These are phyloP conservation scores for Crotalus tigris DNA, from an alignment of 2,113 vertebrate species.

Conservation along the genomic window DNA sequence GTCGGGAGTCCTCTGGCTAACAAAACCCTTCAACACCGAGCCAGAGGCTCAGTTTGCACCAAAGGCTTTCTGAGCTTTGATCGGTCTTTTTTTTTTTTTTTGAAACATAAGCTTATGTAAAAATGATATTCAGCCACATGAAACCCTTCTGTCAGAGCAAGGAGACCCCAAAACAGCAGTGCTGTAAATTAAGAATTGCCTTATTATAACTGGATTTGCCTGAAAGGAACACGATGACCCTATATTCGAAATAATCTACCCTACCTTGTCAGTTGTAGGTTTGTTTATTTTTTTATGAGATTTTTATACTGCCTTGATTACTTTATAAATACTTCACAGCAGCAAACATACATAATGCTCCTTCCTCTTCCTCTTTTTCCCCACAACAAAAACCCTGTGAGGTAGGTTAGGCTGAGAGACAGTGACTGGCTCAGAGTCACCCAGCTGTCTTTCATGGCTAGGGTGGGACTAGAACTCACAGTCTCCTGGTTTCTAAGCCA, in stretches of 20 bases:
- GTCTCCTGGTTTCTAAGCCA: neutral
- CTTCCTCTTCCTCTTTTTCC: neutral
- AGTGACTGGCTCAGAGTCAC: neutral
- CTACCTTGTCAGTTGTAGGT: neutral
- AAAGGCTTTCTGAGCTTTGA: neutral
- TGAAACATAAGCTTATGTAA: neutral
- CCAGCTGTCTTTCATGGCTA: neutral
- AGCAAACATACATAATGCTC: neutral
- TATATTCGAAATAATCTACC: neutral
- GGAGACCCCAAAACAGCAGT: neutral
- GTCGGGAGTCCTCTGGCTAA: slow-evolving; percentile 8
- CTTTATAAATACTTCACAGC: neutral
- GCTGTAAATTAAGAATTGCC: neutral
- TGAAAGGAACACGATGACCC: neutral
- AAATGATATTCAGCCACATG: neutral
- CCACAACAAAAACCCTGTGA: neutral
- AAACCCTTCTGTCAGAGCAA: neutral
- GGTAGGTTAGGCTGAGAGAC: neutral
- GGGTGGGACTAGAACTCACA: neutral
- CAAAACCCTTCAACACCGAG: neutral
- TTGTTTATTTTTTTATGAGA: neutral
- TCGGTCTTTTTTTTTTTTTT: neutral
- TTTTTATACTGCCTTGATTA: neutral
- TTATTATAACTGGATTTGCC: neutral
- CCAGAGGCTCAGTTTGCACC: neutral